Evolutionary conservation across 2,113 vertebrate species (phyloP).

Genomic region (Poeciliopsis turrubarensis): DNA sequence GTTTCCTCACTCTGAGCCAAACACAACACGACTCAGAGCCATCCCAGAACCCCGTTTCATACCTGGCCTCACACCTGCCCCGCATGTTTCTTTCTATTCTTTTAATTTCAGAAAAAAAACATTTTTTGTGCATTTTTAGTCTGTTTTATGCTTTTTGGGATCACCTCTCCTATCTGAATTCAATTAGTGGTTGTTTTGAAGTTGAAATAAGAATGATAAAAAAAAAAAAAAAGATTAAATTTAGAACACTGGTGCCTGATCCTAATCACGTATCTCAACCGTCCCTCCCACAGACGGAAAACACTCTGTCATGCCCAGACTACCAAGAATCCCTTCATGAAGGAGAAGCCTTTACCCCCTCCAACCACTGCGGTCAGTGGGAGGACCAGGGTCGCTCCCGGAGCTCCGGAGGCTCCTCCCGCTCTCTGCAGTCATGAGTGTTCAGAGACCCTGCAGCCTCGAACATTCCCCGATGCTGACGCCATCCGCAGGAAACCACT

Average conservation of each 20-base stretch:
- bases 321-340: slow-evolving; percentile 60
- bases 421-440: slow-evolving; percentile 7
- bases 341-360: slow-evolving; percentile 45
- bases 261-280: slow-evolving; percentile 31
- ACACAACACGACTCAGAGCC: slow-evolving; percentile 45
- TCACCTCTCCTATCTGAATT: background rate
- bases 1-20: slow-evolving; percentile 61
- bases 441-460: slow-evolving; percentile 31
- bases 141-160: background rate
- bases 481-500: slow-evolving; percentile 69
- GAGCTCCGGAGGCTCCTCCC: slow-evolving; percentile 52
- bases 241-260: slow-evolving; percentile 13
- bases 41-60: slow-evolving; percentile 21
- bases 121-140: background rate
- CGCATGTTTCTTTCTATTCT: background rate
- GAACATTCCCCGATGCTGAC: slow-evolving; percentile 73
- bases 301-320: slow-evolving; percentile 51
- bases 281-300: slow-evolving; percentile 54
- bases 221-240: background rate
- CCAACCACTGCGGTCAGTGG: slow-evolving; percentile 49
- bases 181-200: background rate
- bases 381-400: slow-evolving; percentile 51
- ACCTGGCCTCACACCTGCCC: slow-evolving; percentile 16
- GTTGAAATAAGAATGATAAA: background rate
- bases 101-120: slow-evolving; percentile 3